Base-by-base conservation (phyloP, 2,888 invertebrate species). In the Sphecodes monilicornis region DNA sequence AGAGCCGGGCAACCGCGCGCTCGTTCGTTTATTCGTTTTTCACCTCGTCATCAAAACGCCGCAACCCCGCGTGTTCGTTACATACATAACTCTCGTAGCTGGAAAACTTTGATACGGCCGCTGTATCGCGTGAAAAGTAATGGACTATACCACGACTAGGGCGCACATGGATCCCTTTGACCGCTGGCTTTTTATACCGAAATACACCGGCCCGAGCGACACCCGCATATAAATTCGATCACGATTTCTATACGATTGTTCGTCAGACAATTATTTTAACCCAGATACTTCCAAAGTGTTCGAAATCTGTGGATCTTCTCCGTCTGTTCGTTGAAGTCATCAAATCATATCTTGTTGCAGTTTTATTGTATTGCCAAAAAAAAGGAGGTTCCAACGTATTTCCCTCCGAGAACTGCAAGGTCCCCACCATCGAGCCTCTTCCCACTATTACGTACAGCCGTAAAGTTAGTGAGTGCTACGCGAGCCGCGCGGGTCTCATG, bases 21-120 rank as follows among this genome's bases (percentile, higher is more conserved):
- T 89, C 86, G 82, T 89, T 85, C 85, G 86, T 84, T 91, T 89
- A 91, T 92, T 92, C 92, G 85, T 92, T 92, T 92, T 92, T 90
- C 91, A 91, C 90, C 90, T 86, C 88, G 86, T 88, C 88, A 85
- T 86, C 88, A 82, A 84, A 89, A 89, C 87, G 83, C 70, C 60
- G 50, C 85, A 64, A 26, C 29, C 50, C 29, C 39, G 36, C 13
- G 41, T 73, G 57, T 4, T 41, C 43, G 64, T 71, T 75, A 32
- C 76, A 66, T 43, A 66, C 70, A 54, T 54, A 54, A 54, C 54
- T 54, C 75, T 66, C 76, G 66, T 54, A 64, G 76, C 76, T 82
- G 81, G 57, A 50, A 76, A 76, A 81, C 64, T 73, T 74, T 73
- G 73, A 41, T 54, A 18, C 57, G n/a, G 36, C 39, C 29, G 41